Conservation (phyloP, 2,113 vertebrate species). For the Atherinomorus stipes region DNA sequence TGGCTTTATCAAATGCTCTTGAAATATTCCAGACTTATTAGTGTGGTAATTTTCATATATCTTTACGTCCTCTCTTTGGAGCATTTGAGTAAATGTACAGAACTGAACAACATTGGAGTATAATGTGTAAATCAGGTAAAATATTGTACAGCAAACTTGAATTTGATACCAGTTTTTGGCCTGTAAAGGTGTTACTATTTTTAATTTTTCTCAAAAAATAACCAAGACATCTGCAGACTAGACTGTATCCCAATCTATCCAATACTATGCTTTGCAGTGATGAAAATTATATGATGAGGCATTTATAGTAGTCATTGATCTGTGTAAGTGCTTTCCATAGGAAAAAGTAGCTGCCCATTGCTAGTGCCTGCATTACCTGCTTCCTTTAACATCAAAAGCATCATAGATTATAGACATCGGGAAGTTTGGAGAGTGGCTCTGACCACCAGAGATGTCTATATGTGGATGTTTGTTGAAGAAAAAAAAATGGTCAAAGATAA, state of each 20-base stretch:
- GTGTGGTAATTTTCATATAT: background rate
- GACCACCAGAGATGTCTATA: constrained; percentile 12
- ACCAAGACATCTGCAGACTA: constrained; percentile 27
- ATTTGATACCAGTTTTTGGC: background rate
- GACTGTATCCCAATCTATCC: constrained; percentile 35
- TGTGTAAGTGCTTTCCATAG: constrained; percentile 78
- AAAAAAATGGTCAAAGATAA: constrained; percentile 7
- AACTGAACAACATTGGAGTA: background rate
- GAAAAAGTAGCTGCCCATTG: constrained; percentile 58
- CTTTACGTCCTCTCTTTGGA: background rate
- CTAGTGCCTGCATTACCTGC: constrained; percentile 70
- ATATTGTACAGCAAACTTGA: background rate
- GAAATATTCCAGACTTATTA: background rate
- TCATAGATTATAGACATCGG: constrained; percentile 32
- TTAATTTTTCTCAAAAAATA: background rate
- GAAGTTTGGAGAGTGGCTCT: constrained; percentile 34
- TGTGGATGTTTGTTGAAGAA: background rate
- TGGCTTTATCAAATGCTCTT: background rate
- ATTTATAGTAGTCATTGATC: constrained; percentile 76
- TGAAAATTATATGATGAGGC: constrained; percentile 54
- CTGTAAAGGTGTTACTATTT: background rate
- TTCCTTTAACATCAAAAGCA: constrained; percentile 50
- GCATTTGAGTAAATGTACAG: background rate
- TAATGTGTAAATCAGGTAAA: background rate
- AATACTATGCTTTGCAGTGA: constrained; percentile 53